Evolutionary conservation across 2,113 vertebrate genomes (phyloP), one percentile per base, ranked within the genome.

Genomic region (Myrmophylax atrothorax): DNA sequence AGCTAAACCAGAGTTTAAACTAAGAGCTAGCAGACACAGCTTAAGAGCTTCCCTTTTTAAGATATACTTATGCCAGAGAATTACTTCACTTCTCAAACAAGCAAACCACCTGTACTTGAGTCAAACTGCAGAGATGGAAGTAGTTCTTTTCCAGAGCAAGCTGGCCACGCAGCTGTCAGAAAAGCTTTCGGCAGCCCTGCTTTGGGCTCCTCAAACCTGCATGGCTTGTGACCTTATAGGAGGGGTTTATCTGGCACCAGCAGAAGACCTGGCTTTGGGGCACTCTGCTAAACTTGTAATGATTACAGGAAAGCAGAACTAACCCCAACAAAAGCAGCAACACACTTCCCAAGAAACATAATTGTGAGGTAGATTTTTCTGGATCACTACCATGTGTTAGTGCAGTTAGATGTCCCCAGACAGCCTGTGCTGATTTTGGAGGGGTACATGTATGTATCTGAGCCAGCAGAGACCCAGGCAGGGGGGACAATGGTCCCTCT

Each of bases 361-460:
- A 15, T 18, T 50, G 50, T 72, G 24, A 58, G 53, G 26, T 23
- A 44, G 44, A 46, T 46, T 80, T 66, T 44, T 42, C 9, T 37
- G 33, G 37, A 28, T 33, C 17, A 6, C 18, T 10, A 33, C 42
- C 7, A 12, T 7, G 16, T 29, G 69, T 64, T 55, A 49, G 12
- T 4, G 14, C 17, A 38, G 84, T 63, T 37, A 18, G 38, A 19
- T 29, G 37, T n/a, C n/a, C 24, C n/a, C 52, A 64, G 58, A 17
- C 14, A 76, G 42, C n/a, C 35, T 22, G 10, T 47, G 66, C 52
- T 55, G 49, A n/a, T 40, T 68, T 59, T 40, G 33, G 49, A 82
- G 7, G 62, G 38, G 22, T 24, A 12, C 1, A 0, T 12, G 8
- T 8, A 3, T 4, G 58, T 14, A 78, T 28, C 14, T 4, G 4